Percentiles rank a stretch among this genome's conserved stretches.
Evolutionary conservation across 64 coral and sea anemone genomes (phyloP).

Genomic region (Pocillopora damicornis): DNA sequence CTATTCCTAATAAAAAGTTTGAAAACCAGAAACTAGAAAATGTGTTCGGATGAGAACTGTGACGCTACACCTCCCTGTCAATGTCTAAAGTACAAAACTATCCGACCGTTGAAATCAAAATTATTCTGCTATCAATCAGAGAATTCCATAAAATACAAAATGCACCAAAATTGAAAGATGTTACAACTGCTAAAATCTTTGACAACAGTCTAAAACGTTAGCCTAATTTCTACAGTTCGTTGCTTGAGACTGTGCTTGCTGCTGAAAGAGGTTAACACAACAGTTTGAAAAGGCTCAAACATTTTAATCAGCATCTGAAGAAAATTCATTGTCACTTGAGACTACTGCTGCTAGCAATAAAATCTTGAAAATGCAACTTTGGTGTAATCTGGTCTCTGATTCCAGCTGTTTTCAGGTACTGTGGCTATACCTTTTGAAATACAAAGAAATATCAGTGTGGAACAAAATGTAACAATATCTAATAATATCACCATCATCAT

Average conservation of each 20-base stretch:
- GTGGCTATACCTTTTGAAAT: constrained; percentile 39
- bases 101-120: no score
- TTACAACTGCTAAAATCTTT: no score
- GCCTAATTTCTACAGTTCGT: not conserved
- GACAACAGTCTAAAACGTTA: no score
- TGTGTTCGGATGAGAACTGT: no score
- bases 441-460: not conserved
- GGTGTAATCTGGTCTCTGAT: constrained; percentile 76
- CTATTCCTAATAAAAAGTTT: no score
- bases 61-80: no score
- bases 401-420: constrained; percentile 48
- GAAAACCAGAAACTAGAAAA: no score
- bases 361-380: constrained; percentile 93
- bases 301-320: not conserved
- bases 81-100: no score
- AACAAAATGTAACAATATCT: not conserved
- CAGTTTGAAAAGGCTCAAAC: not conserved
- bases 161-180: no score
- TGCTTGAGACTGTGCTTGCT: not conserved
- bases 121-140: no score
- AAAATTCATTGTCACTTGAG: not conserved
- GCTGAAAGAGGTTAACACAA: not conserved
- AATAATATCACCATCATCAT: not conserved
- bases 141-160: no score
- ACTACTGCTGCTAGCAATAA: constrained; percentile 51